Base-by-base conservation (phyloP, 2,888 invertebrate species). In the Drosophila gaucha region DNA sequence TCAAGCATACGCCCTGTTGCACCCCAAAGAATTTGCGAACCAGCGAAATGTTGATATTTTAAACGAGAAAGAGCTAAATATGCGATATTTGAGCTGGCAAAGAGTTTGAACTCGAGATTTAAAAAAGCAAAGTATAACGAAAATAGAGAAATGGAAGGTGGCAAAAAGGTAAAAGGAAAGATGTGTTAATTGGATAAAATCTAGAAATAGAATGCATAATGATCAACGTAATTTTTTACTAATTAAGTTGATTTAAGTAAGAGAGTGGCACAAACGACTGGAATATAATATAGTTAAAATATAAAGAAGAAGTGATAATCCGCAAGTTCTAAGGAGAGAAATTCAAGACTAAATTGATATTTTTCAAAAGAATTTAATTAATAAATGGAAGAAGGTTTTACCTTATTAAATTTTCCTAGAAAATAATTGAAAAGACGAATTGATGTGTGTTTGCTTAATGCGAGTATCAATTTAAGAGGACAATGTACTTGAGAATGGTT, bases 1-100 rank as follows among this genome's bases (percentile, higher is more conserved):
- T 80, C 65, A 68, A 80, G 68, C 52, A 74, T 65, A 78, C 74
- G 74, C 56, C 56, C 58, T 41, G 58, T 58, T 62, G 66, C 36
- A 55, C 38, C 31, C 16, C 22, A 65, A 49, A 44, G 36, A 55
- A 49, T 16, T 26, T 33, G 2, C n/a, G n/a, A n/a, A n/a, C n/a
- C n/a, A n/a, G n/a, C n/a, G n/a, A n/a, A n/a, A n/a, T 14, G 33
- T 12, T 28, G 12, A 18, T 14, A 20, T 12, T 46, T 22, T 12
- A 20, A 30, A 22, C 10, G 16, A 30, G 22, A 18, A 5, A n/a
- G n/a, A n/a, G n/a, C n/a, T n/a, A 35, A 30, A n/a, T 38, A 28
- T 31, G 16, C 26, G 1, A 3, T 16, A 26, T 47, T 22, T 54
- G 5, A 10, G n/a, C 9, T 24, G 24, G n/a, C 20, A 38, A 6